Percentiles rank a stretch among this genome's conserved stretches.
These are phyloP conservation scores for Timema cristinae DNA, from an alignment of 2,888 invertebrate species.

Conservation along the genomic window DNA sequence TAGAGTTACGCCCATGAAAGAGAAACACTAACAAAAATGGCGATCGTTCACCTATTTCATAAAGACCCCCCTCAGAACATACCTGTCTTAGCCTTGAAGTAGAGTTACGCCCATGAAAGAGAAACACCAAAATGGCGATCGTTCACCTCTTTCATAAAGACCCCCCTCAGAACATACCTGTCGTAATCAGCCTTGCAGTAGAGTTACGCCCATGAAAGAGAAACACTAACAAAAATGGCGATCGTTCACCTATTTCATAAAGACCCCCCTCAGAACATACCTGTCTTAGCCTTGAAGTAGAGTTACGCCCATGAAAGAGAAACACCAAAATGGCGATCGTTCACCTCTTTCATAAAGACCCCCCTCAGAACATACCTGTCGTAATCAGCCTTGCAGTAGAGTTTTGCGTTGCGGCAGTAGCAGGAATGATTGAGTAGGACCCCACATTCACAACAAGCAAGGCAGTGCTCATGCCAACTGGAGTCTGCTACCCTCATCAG, in stretches of 20 bases:
- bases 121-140: too few species aligned
- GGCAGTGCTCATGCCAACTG: constrained; percentile 95
- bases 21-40: too few species aligned
- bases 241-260: too few species aligned
- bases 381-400: constrained; percentile 97
- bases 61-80: too few species aligned
- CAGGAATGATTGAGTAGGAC: constrained; percentile 87
- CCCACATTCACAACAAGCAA: constrained; percentile 92
- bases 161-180: too few species aligned
- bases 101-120: constrained; percentile 62
- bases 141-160: too few species aligned
- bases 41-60: too few species aligned
- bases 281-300: constrained; percentile 94
- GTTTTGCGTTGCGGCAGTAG: constrained; percentile 87
- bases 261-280: constrained; percentile 45
- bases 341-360: too few species aligned
- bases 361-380: constrained; percentile 62
- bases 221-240: too few species aligned
- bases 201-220: constrained; percentile 57
- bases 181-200: constrained; percentile 90
- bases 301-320: constrained; percentile 57
- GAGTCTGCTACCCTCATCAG: constrained; percentile 91
- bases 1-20: constrained; percentile 66
- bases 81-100: constrained; percentile 69
- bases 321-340: too few species aligned